Base-by-base conservation (phyloP, 1,140 invertebrate genomes). In the Leptinotarsa lineolata region DNA sequence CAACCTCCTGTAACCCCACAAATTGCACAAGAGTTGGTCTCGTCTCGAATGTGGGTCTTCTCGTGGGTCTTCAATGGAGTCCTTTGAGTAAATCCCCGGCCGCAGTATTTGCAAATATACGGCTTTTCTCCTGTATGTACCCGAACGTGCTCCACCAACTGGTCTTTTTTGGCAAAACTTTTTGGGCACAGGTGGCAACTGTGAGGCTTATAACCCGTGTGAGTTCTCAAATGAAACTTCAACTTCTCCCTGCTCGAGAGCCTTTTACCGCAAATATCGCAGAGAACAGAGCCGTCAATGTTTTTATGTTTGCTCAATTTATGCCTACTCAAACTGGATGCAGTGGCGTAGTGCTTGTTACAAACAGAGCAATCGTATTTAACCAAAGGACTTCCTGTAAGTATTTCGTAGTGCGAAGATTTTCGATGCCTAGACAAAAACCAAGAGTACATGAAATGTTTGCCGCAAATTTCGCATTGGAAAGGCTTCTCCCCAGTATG, bases 51-150 rank as follows among this genome's bases (percentile, higher is more conserved):
- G 84, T 94, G 92, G 0, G 79, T 83, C 13, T 82, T 74, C 67
- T 82, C 81, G 70, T 87, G 86, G 4, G 91, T 91, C 45, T 89
- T 87, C n/a, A 92, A 81, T 1, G 86, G 86, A 15, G 90, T 91
- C 6, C 92, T 89, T 84, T 95, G 93, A 0, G 92, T 92, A 83
- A 96, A 95, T 6, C 91, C 87, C 81, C 94, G 90, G 13, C 91
- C 88, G 83, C 94, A 95, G 72, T 88, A 86, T 75, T 87, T 87
- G 81, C 91, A 92, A 54, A 88, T 86, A 80, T 89, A 90, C 18
- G 90, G 90, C 80, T 89, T 88, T 78, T 91, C 89, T 0, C 90
- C 90, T 1, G 88, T 90, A 83, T 91, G 90, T 16, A 89, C 88
- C 24, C 90, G 85, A 79, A 90, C 87, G 81, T 91, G 90, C 61